These are phyloP conservation scores for Pionites leucogaster DNA, from an alignment of 2,113 vertebrate genomes.

Conservation along the genomic window DNA sequence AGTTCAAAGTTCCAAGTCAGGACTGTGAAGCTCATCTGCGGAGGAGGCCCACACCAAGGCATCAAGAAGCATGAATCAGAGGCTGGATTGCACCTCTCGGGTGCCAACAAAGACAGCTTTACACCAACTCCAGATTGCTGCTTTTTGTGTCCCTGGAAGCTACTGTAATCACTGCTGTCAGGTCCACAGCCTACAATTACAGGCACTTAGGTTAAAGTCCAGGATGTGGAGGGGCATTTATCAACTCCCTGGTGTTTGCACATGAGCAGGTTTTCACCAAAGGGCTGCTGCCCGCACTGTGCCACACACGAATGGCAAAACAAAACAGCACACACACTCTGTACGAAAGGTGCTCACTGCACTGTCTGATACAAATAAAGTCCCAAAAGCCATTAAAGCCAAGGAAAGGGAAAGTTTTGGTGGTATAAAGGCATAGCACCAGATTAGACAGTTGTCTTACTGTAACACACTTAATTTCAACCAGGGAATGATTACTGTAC, in stretches of 20 bases:
- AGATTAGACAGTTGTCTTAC: neutral
- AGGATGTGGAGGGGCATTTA: neutral
- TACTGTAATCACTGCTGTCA: neutral
- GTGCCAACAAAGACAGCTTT: neutral
- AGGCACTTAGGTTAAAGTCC: neutral
- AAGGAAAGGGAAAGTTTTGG: neutral
- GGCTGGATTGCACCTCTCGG: neutral
- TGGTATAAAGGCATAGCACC: neutral
- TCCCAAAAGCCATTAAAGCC: neutral
- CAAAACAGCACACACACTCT: neutral
- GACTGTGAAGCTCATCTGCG: neutral
- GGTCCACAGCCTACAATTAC: neutral
- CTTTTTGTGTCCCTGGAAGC: neutral
- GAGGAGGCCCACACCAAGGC: neutral
- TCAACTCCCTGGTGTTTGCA: neutral
- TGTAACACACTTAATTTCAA: neutral
- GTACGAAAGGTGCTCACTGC: neutral
- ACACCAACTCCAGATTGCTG: neutral
- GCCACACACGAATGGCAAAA: fast-evolving
- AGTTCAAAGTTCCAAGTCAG: neutral
- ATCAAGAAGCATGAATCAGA: fast-evolving
- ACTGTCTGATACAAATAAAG: neutral
- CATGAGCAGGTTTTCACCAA: neutral
- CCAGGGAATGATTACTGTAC: neutral
- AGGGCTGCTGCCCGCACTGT: neutral